phyloP scores from a whole-genome alignment of 35 echinoderm and acorn worm genomes.

The Hemicentrotus pulcherrimus region DNA sequence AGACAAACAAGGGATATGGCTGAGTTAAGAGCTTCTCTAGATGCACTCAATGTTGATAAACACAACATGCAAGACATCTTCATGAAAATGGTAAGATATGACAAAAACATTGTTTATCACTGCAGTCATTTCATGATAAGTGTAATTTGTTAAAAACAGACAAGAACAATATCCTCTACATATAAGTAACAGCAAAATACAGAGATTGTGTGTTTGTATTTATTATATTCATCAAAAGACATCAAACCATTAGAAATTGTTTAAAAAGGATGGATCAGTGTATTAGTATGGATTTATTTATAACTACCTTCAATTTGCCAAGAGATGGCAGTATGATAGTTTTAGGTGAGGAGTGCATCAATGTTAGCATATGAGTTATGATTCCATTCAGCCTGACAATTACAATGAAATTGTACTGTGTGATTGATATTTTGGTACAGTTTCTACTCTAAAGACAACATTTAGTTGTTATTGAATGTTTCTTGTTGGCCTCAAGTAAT shows the following conservation, averaged over 20 bases:
- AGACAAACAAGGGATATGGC: not conserved
- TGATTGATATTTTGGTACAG: not conserved
- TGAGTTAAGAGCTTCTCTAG: constrained; percentile 30
- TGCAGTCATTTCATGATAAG: not conserved
- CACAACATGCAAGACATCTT: constrained; percentile 16
- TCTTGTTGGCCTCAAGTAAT: not conserved
- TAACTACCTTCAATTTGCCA: not conserved
- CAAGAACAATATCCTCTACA: too few species aligned
- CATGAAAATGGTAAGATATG: constrained; percentile 24
- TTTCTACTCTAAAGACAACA: too few species aligned
- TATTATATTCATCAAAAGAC: too few species aligned
- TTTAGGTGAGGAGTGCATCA: not conserved
- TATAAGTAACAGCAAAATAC: too few species aligned
- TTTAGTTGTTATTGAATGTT: too few species aligned
- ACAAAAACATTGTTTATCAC: not conserved
- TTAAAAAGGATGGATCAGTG: not conserved
- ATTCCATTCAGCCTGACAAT: not conserved
- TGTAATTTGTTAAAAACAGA: not conserved
- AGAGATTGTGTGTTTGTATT: too few species aligned
- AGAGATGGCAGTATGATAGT: not conserved
- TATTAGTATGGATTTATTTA: not conserved
- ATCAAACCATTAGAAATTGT: too few species aligned
- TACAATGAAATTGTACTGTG: not conserved
- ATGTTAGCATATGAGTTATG: not conserved
- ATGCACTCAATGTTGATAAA: constrained; percentile 20